Base-by-base conservation (phyloP, 1,140 invertebrate genomes). In the Tenebrio molitor region DNA sequence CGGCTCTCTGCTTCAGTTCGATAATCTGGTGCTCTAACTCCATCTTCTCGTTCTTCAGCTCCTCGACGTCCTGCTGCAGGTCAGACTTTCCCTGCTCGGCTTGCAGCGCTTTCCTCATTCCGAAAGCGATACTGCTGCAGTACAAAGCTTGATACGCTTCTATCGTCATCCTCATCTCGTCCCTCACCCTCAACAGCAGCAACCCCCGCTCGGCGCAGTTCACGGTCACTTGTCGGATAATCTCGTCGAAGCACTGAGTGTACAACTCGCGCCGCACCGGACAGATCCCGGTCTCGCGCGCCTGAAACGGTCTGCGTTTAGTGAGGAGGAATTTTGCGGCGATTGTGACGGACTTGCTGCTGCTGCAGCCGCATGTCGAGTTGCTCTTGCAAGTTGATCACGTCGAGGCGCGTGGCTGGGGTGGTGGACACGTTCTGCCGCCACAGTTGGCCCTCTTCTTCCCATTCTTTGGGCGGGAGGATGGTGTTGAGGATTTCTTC, bases 121-220 rank as follows among this genome's bases (percentile, higher is more conserved):
- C 97, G 83, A 98, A 99, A 2, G 97, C 97, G 63, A 98, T 95
- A 69, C 96, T 97, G 83, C 96, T 98, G 83, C 98, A 97, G 83
- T 99, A 98, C 0, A 99, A 87, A 0, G 94, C 95, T 81, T 92
- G 91, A 80, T 98, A 99, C 0, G 97, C 96, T 77, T 95, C 92
- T 80, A 99, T 92, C 0, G 97, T 98, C 92, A 99, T 98, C 72
- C 92, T 87, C 58, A 99, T 91, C 87, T 99, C 97, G 84, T 99
- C 97, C 16, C 97, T 86, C 0, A 99, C 93, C 78, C 97, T 87
- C 16, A 99, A 84, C 8, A 99, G 84, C 1, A 99, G 84, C 4
- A 99, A 85, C n/a, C 98, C 98, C 74, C 97, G 88, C 86, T 99
- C 97, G 0, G 94, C 93, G 83, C 98, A 99, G 83, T 98, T 99